phyloP scores from a whole-genome alignment of 2,113 vertebrate species.

The Stomatorhinus ivindoensis region DNA sequence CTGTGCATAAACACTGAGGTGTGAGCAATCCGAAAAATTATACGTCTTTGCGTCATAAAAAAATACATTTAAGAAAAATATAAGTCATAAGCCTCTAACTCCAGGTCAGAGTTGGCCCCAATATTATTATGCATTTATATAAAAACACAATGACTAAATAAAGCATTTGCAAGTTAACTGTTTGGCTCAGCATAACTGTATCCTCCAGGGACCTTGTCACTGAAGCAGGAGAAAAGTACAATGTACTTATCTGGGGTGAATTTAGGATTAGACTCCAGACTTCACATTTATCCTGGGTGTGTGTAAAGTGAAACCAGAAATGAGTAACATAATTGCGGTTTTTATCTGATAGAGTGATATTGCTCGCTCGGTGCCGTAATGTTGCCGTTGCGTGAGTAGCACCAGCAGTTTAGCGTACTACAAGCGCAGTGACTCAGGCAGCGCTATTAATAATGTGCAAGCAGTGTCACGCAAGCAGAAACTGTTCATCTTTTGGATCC shows the following conservation, averaged over 20 bases:
- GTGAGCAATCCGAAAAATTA: background rate
- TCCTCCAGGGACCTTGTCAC: background rate
- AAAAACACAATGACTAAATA: background rate
- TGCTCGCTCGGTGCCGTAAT: background rate
- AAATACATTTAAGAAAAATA: background rate
- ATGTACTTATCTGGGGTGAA: background rate
- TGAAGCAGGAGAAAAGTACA: background rate
- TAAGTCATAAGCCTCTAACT: background rate
- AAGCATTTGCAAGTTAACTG: background rate
- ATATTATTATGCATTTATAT: background rate
- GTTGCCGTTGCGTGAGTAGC: background rate
- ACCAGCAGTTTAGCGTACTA: background rate
- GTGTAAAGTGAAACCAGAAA: background rate
- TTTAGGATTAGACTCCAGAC: background rate
- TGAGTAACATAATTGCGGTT: conserved; percentile 7
- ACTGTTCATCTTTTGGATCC: background rate
- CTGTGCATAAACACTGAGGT: background rate
- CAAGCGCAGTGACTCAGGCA: background rate
- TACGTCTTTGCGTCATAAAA: background rate
- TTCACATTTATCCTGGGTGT: background rate
- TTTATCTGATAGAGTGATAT: background rate
- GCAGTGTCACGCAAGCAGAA: background rate
- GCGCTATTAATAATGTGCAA: background rate
- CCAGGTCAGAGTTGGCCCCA: background rate
- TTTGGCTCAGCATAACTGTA: background rate